These are phyloP conservation scores for Chrysolina americana DNA, from an alignment of 2,888 invertebrate species.

Conservation along the genomic window DNA sequence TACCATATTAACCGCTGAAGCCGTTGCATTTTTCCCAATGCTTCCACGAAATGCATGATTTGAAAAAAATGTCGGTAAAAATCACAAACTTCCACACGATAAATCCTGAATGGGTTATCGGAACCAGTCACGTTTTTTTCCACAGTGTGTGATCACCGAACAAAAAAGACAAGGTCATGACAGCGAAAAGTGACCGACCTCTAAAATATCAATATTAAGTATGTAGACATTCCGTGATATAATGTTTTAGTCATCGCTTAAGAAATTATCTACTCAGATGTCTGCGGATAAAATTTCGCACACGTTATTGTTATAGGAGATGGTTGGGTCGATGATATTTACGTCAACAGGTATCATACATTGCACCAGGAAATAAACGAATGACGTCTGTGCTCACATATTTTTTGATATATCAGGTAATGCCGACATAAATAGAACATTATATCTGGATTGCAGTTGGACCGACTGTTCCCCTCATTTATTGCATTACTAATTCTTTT, in stretches of 20 bases:
- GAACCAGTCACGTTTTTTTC: slow-evolving; percentile 4
- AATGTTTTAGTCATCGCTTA: slow-evolving; percentile 26
- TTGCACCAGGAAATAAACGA: slow-evolving; percentile 4
- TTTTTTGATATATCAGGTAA: not conserved
- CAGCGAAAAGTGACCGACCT: slow-evolving; percentile 30
- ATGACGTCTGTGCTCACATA: not conserved
- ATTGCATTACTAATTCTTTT: too few species aligned
- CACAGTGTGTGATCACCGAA: not conserved
- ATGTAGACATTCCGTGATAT: slow-evolving; percentile 20
- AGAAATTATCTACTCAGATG: slow-evolving; percentile 19
- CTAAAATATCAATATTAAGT: slow-evolving; percentile 25
- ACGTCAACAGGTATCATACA: not conserved
- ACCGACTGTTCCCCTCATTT: not conserved
- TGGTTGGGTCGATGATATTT: not conserved
- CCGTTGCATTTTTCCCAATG: not conserved
- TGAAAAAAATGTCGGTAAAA: not conserved
- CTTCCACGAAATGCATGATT: not conserved
- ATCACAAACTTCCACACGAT: not conserved
- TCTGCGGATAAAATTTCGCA: slow-evolving; percentile 6
- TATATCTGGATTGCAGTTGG: not conserved
- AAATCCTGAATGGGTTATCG: slow-evolving; percentile 2
- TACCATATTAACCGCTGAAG: not conserved
- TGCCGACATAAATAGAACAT: not conserved
- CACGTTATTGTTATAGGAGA: slow-evolving; percentile 13
- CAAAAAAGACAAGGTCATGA: slow-evolving; percentile 29